phyloP scores from a whole-genome alignment of 2,888 invertebrate genomes.

The Apomyelois bistriatella region DNA sequence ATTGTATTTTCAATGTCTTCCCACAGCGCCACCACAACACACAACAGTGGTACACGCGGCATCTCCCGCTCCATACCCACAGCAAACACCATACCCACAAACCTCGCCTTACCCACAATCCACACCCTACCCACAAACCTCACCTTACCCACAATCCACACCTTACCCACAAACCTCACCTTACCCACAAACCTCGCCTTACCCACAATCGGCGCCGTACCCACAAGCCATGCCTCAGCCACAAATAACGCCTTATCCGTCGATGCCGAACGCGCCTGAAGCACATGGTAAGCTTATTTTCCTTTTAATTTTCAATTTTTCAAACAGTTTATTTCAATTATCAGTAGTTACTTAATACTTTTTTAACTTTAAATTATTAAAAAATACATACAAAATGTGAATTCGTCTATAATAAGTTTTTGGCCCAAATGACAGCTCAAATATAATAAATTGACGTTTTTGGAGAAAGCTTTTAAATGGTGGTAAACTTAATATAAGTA shows the following conservation, averaged over 20 bases:
- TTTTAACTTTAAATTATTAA: no score
- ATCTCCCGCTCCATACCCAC: constrained; percentile 49
- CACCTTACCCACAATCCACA: background rate
- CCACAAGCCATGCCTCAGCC: constrained; percentile 16
- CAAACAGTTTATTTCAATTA: no score
- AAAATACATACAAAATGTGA: no score
- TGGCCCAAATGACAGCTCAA: no score
- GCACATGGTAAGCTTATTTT: constrained; percentile 37
- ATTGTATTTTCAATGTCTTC: no score
- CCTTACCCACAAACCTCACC: constrained; percentile 14
- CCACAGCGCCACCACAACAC: background rate
- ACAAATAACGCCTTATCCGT: constrained; percentile 24
- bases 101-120: background rate
- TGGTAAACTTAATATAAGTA: no score
- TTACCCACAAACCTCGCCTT: constrained; percentile 24
- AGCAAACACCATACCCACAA: constrained; percentile 25
- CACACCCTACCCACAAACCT: background rate
- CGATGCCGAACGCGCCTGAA: constrained; percentile 51
- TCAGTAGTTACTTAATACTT: no score
- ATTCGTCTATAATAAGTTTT: no score
- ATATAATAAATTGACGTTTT: no score
- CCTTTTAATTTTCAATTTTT: no score
- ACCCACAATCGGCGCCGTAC: constrained; percentile 25
- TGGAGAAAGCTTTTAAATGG: no score
- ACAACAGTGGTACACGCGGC: background rate